These are phyloP conservation scores for Clanis bilineata DNA, from an alignment of 2,888 invertebrate species.

Conservation along the genomic window DNA sequence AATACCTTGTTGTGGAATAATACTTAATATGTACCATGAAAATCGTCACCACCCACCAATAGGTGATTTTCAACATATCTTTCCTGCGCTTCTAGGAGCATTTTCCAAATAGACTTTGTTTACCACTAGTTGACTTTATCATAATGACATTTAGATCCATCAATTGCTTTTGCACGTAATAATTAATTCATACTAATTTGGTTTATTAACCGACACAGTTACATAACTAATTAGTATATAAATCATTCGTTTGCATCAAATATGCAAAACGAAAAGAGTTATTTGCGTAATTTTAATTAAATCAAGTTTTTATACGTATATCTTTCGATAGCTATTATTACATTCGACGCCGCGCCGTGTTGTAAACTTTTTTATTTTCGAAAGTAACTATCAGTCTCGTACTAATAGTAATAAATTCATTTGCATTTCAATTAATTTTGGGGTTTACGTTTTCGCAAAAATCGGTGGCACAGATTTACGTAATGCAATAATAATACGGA, in stretches of 20 bases:
- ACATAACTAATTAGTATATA: neutral
- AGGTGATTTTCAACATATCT: no score
- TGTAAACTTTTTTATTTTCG: neutral
- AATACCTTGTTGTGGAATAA: neutral
- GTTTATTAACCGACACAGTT: neutral
- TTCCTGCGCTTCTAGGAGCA: no score
- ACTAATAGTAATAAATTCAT: constrained; percentile 62
- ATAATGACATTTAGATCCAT: neutral
- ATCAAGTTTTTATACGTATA: neutral
- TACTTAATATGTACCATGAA: neutral
- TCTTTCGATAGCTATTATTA: neutral
- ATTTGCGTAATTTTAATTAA: neutral
- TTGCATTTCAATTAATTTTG: constrained; percentile 59
- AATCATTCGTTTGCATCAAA: neutral
- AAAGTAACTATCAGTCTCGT: neutral
- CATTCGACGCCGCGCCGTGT: no score
- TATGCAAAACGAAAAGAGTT: neutral
- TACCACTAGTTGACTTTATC: neutral
- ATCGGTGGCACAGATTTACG: neutral
- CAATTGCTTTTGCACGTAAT: neutral
- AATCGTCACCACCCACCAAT: no score
- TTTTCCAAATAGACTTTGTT: neutral
- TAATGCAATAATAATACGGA: neutral
- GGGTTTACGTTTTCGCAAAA: neutral
- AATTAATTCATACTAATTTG: neutral